Conservation (phyloP, 2,888 invertebrate species). For the Eupithecia abbreviata region DNA sequence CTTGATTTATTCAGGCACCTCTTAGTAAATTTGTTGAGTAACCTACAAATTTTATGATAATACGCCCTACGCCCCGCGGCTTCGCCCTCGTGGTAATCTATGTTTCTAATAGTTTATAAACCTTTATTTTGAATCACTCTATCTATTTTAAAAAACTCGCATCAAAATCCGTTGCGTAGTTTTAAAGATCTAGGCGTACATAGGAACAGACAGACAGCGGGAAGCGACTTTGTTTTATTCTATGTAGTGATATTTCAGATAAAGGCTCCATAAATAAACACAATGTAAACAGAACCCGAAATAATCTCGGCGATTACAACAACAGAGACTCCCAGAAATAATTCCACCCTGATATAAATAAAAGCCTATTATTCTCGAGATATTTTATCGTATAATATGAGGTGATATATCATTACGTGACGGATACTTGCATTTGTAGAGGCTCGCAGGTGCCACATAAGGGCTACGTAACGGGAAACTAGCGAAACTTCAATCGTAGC, state of each 20-base stretch:
- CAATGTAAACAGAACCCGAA: not conserved
- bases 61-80: not conserved
- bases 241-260: not conserved
- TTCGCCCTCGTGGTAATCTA: too few relatives aligned
- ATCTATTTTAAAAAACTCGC: too few relatives aligned
- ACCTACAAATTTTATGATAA: not conserved
- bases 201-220: too few relatives aligned
- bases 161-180: too few relatives aligned
- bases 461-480: not conserved
- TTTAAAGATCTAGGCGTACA: too few relatives aligned
- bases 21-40: too few relatives aligned
- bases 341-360: conserved; percentile 32
- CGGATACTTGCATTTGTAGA: conserved; percentile 60
- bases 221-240: too few relatives aligned
- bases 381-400: conserved; percentile 30
- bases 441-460: conserved; percentile 42
- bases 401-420: conserved; percentile 53
- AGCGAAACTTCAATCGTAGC: not conserved
- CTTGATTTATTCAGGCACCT: too few relatives aligned
- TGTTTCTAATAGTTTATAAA: too few relatives aligned
- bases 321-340: conserved; percentile 15
- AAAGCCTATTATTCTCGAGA: conserved; percentile 29
- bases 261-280: not conserved
- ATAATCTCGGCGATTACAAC: not conserved
- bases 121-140: too few relatives aligned